Evolutionary conservation across 2,888 invertebrate species (phyloP).

Genomic region (Hyposoter dolosus): DNA sequence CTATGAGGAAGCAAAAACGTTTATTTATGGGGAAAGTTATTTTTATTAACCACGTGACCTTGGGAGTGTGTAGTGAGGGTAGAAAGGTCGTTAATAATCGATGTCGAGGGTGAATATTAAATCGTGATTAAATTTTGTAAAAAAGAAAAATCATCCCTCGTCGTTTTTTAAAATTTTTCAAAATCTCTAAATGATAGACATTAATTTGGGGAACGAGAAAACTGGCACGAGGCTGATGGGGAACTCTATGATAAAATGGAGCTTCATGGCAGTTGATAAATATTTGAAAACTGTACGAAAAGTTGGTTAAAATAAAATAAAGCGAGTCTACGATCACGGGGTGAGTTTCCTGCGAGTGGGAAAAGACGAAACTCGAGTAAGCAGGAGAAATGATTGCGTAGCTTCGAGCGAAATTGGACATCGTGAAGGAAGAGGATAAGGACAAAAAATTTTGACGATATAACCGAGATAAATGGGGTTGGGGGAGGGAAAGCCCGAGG

Average conservation of each 20-base stretch:
- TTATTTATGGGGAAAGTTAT: neutral
- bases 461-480: slow-evolving; percentile 56
- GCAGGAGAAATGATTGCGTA: slow-evolving; percentile 52
- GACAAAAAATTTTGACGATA: slow-evolving; percentile 35
- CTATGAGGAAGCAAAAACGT: no score
- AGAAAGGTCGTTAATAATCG: neutral
- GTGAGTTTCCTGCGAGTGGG: neutral
- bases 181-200: neutral
- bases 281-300: neutral
- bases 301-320: slow-evolving; percentile 9
- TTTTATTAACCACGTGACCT: neutral
- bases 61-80: neutral
- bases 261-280: neutral
- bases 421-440: neutral
- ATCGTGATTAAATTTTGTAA: neutral
- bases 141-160: neutral
- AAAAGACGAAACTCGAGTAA: slow-evolving; percentile 22
- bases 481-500: neutral
- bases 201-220: neutral
- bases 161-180: neutral
- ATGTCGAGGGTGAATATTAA: neutral
- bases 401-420: slow-evolving; percentile 27
- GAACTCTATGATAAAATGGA: neutral
- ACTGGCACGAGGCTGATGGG: neutral
- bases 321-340: slow-evolving; percentile 7